These are phyloP conservation scores for Nomada goodeniana DNA, from an alignment of 2,888 invertebrate genomes.

Conservation along the genomic window DNA sequence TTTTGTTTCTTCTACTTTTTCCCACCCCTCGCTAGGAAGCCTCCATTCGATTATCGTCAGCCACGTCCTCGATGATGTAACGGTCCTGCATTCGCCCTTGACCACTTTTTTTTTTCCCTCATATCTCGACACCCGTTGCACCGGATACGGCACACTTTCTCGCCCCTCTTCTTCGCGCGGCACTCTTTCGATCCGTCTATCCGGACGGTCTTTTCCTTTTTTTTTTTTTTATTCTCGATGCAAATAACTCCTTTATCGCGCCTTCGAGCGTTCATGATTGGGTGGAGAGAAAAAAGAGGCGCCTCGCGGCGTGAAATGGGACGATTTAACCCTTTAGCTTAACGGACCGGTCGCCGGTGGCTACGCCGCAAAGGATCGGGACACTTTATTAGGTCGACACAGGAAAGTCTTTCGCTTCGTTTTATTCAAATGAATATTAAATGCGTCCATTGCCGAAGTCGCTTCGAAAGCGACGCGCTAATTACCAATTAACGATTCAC, in stretches of 20 bases:
- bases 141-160: constrained; percentile 56
- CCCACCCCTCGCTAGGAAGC: constrained; percentile 7
- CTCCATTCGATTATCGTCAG: constrained; percentile 50
- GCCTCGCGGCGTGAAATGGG: constrained; percentile 29
- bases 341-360: constrained; percentile 3
- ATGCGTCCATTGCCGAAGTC: too few species aligned
- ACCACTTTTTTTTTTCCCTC: constrained; percentile 61
- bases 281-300: constrained; percentile 16
- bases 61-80: constrained; percentile 59
- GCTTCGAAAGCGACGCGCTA: neutral
- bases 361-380: constrained; percentile 3
- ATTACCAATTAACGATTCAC: neutral
- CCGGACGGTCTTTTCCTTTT: neutral
- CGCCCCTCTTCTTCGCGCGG: constrained; percentile 7
- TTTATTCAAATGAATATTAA: neutral
- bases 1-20: constrained; percentile 15
- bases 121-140: constrained; percentile 33
- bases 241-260: constrained; percentile 56
- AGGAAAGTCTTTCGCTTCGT: constrained; percentile 11
- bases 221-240: constrained; percentile 45
- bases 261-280: constrained; percentile 52
- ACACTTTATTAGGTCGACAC: constrained; percentile 14
- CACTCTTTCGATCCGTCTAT: neutral
- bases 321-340: constrained; percentile 49
- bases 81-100: constrained; percentile 59